phyloP scores from a whole-genome alignment of 2,113 vertebrate genomes.

The Coturnix japonica region DNA sequence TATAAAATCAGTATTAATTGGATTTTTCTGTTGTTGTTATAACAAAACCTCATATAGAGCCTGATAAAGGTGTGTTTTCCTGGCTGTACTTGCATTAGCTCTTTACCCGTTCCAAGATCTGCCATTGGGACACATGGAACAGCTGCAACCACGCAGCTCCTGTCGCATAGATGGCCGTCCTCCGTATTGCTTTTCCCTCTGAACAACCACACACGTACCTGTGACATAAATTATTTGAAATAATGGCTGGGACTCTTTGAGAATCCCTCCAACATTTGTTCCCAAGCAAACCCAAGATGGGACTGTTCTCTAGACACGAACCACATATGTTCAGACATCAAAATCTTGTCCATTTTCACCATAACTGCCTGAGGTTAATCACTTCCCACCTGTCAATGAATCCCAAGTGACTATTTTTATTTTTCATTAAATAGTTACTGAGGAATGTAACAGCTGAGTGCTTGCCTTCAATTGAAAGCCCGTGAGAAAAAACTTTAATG shows the following conservation, averaged over 20 bases:
- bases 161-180: too few species aligned
- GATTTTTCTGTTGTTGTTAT: background rate
- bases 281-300: background rate
- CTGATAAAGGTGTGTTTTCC: background rate
- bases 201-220: background rate
- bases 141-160: background rate
- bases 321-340: background rate
- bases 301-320: background rate
- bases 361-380: constrained; percentile 15
- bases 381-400: constrained; percentile 44
- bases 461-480: background rate
- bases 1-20: background rate
- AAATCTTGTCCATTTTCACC: background rate
- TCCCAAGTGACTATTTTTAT: constrained; percentile 33
- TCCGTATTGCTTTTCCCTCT: background rate
- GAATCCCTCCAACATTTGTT: background rate
- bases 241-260: background rate
- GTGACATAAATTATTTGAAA: background rate
- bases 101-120: background rate
- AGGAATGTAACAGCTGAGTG: background rate
- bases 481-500: background rate
- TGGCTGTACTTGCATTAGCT: background rate
- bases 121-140: background rate
- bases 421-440: constrained; percentile 49
- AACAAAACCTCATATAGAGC: background rate